Conservation (phyloP, 2,797 vertebrate genomes). For the Paguma larvata region DNA sequence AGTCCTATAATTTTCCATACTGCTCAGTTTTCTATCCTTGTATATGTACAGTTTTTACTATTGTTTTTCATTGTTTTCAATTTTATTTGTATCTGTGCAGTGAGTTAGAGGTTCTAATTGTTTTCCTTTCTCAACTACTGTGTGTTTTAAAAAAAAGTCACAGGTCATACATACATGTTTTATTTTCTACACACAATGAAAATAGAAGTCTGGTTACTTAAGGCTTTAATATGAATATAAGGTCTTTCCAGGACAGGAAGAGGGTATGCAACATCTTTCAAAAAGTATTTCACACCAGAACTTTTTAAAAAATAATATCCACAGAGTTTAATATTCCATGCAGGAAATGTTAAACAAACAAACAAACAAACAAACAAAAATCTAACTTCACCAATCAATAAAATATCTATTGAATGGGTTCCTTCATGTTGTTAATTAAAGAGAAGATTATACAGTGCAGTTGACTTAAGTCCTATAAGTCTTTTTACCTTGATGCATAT, state of each 20-base stretch:
- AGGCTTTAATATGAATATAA: background rate
- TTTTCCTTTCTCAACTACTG: background rate
- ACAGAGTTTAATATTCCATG: background rate
- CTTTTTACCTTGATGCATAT: background rate
- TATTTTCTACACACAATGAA: slow-evolving; percentile 18
- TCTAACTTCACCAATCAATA: background rate
- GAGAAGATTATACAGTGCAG: background rate
- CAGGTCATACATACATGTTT: background rate
- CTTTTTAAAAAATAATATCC: background rate
- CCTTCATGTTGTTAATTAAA: background rate
- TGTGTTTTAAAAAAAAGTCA: background rate
- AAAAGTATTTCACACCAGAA: background rate
- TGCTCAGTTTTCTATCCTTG: background rate
- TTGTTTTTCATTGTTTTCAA: background rate
- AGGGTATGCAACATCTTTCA: background rate
- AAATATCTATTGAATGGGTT: background rate
- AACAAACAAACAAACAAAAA: background rate
- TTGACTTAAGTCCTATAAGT: background rate
- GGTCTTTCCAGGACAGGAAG: background rate
- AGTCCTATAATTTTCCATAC: background rate
- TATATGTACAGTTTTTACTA: background rate
- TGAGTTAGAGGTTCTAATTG: background rate
- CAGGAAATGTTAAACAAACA: background rate
- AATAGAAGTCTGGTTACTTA: background rate
- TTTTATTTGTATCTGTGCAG: background rate